phyloP scores from a whole-genome alignment of 1,140 invertebrate genomes.

The Sarcophaga bullata region DNA sequence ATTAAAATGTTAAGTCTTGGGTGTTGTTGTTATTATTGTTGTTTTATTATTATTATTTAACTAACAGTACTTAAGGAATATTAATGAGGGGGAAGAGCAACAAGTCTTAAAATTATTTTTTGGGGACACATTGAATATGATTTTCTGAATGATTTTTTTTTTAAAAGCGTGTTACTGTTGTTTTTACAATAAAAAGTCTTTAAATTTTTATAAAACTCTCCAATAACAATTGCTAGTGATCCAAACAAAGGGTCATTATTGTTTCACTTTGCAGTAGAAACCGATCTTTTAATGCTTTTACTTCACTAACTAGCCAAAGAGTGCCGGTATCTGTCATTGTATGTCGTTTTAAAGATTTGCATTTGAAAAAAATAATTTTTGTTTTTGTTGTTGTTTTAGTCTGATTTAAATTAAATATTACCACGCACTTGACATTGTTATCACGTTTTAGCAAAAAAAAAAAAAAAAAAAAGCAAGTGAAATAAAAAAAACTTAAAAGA shows the following conservation, averaged over 20 bases:
- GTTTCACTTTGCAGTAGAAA: background rate
- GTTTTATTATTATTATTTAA: background rate
- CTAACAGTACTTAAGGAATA: background rate
- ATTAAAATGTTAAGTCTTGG: background rate
- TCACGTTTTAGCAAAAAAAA: constrained; percentile 11
- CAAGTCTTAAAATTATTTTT: background rate
- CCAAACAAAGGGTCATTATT: background rate
- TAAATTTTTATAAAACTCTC: too few species aligned
- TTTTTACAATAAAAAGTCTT: too few species aligned
- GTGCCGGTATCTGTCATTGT: too few species aligned
- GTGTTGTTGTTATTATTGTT: background rate
- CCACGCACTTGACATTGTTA: constrained; percentile 38
- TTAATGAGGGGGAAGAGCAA: background rate
- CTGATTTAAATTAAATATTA: constrained; percentile 4
- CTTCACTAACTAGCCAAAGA: background rate
- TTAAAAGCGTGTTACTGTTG: too few species aligned
- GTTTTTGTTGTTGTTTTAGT: background rate
- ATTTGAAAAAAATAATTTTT: background rate
- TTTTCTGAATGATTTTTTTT: background rate
- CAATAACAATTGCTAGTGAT: background rate
- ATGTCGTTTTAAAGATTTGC: background rate
- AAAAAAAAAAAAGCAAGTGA: background rate
- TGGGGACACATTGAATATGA: background rate
- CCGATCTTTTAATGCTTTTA: background rate
- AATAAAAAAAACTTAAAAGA: background rate